Conservation (phyloP, 2,797 vertebrate genomes). For the Knipowitschia caucasica region DNA sequence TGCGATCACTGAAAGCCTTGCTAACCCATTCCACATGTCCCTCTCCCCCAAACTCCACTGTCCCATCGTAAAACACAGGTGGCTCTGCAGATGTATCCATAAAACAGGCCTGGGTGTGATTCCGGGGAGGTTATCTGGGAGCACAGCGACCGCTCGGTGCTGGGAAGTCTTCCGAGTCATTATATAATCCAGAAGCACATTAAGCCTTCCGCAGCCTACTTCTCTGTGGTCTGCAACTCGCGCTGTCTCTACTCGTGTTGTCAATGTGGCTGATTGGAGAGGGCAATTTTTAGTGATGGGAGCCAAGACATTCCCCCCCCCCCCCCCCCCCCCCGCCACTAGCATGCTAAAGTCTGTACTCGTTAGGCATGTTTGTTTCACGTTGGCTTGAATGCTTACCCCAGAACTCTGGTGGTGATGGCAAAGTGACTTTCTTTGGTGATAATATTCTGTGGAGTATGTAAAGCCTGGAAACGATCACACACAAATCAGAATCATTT, state of each 20-base stretch:
- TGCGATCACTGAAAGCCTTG: conserved; percentile 4
- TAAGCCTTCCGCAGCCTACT: conserved; percentile 21
- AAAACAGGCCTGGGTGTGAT: conserved; percentile 27
- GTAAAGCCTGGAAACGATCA: too few species aligned
- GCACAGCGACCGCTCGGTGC: conserved; percentile 17
- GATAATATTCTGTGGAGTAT: neutral
- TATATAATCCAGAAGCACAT: conserved; percentile 39
- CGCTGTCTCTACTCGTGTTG: conserved; percentile 23
- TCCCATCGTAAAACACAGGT: conserved; percentile 30
- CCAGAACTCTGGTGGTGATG: neutral
- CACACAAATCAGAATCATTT: too few species aligned
- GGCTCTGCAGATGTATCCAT: conserved; percentile 17
- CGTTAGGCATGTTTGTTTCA: conserved; percentile 36
- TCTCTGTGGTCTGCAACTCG: conserved; percentile 19
- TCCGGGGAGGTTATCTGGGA: conserved; percentile 33
- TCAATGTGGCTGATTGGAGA: conserved; percentile 39
- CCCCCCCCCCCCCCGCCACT: conserved; percentile 10
- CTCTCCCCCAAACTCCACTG: conserved; percentile 14
- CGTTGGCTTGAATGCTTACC: neutral
- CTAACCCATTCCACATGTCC: conserved; percentile 20
- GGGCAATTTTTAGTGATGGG: conserved; percentile 19
- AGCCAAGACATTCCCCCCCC: conserved; percentile 12
- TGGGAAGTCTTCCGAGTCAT: conserved; percentile 27
- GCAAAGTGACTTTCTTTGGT: neutral
- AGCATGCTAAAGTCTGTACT: conserved; percentile 13